These are phyloP conservation scores for Chelon labrosus DNA, from an alignment of 2,797 vertebrate species.

Conservation along the genomic window DNA sequence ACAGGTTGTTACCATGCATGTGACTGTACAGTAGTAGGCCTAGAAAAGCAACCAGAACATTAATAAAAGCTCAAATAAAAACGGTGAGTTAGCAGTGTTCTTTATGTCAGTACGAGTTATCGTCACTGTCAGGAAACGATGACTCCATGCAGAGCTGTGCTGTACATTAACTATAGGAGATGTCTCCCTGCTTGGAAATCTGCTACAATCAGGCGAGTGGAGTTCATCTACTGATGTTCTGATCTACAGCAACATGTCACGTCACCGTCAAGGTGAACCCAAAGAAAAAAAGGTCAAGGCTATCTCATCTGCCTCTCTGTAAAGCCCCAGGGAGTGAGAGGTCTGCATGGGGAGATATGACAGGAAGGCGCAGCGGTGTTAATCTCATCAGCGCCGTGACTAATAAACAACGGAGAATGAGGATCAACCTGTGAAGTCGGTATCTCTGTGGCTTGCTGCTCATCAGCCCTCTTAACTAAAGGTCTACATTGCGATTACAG, in stretches of 20 bases:
- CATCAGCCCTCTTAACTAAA: conserved; percentile 51
- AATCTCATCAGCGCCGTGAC: conserved; percentile 68
- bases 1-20: conserved; percentile 60
- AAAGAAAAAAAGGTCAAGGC: conserved; percentile 9
- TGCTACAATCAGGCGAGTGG: not conserved
- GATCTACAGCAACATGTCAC: conserved; percentile 1
- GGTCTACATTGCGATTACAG: conserved; percentile 22
- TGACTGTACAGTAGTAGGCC: conserved; percentile 62
- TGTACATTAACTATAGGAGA: not conserved
- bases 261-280: conserved; percentile 1
- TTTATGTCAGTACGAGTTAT: conserved; percentile 45
- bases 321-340: conserved; percentile 19
- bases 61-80: conserved; percentile 65
- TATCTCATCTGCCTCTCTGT: conserved; percentile 18
- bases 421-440: conserved; percentile 53
- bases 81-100: conserved; percentile 55
- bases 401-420: conserved; percentile 57
- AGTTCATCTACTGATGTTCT: not conserved
- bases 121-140: conserved; percentile 47
- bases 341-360: conserved; percentile 47
- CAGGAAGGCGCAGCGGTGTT: conserved; percentile 32
- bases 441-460: conserved; percentile 29
- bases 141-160: conserved; percentile 28
- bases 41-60: conserved; percentile 49
- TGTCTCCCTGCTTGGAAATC: conserved; percentile 6